Evolutionary conservation across 2,888 invertebrate species (phyloP), one percentile per base, ranked within the genome.

Genomic region (Listrodromus nycthemerus): DNA sequence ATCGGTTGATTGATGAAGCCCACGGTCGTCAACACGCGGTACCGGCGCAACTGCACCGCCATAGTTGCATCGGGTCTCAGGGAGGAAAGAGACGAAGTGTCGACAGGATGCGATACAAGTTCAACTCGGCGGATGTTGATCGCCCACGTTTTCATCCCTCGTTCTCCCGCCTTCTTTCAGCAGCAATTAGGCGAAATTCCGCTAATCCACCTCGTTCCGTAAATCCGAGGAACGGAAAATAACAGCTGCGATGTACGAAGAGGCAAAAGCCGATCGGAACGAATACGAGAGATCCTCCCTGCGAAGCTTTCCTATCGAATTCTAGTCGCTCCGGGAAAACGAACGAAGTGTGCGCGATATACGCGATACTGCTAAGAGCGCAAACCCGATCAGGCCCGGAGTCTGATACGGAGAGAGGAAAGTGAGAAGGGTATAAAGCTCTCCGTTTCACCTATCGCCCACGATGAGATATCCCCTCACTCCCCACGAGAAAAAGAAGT

Each of bases 111-210:
- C 24, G 24, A 58, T 27, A 58, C 27, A 16, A 13, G 10, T 24
- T 24, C 16, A 58, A 27, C 58, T 24, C 8, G 13, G 27, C 55
- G 24, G 24, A 55, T 27, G 27, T 55, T 21, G 8, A 58, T 27
- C 19, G 58, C 21, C 7, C 58, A 27, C 6, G 24, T 27, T 58
- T 58, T 48, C 24, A 58, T 58, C 61, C 33, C 76, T 33, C 33
- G 33, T 33, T 33, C 66, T 30, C 75, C 10, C 8, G 21, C 52
- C 37, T 71, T 33, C 70, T 80, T 83, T 71, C 77, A 63, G 78
- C 81, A 70, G 82, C 83, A 88, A 89, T 89, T 88, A 88, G 89
- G 86, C 78, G 86, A 84, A 86, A 88, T 88, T 86, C 77, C 82
- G 86, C 84, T 86, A 85, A 89, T 89, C 88, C 85, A 86, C 85